phyloP scores from a whole-genome alignment of 2,113 vertebrate genomes.

The Sinocyclocheilus anophthalmus region DNA sequence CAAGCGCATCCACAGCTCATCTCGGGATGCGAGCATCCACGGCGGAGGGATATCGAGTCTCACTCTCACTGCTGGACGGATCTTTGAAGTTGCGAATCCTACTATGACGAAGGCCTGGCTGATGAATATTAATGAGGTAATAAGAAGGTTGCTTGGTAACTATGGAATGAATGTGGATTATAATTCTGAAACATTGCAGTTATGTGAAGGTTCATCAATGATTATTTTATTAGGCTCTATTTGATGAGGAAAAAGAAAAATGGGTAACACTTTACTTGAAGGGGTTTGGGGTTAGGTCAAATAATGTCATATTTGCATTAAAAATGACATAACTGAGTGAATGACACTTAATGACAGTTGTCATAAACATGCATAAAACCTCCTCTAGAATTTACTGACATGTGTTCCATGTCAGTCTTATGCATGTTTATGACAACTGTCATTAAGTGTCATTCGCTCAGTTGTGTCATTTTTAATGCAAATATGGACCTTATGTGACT shows the following conservation, averaged over 20 bases:
- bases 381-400: too few relatives aligned
- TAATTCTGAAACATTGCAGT: background rate
- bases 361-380: too few relatives aligned
- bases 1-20: background rate
- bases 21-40: background rate
- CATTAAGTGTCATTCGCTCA: too few relatives aligned
- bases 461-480: too few relatives aligned
- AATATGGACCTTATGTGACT: too few relatives aligned
- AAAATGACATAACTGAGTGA: too few relatives aligned
- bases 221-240: background rate
- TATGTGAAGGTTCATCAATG: background rate
- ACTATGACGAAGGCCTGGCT: background rate
- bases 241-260: background rate
- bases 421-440: too few relatives aligned
- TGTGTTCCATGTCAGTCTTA: too few relatives aligned
- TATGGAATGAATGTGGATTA: background rate
- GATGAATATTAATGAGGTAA: slow-evolving; percentile 17
- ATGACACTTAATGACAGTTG: too few relatives aligned
- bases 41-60: slow-evolving; percentile 72
- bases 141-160: slow-evolving; percentile 14
- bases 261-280: too few relatives aligned
- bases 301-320: too few relatives aligned
- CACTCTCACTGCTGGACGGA: slow-evolving; percentile 18
- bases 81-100: background rate
- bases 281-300: too few relatives aligned